Evolutionary conservation across 2,113 vertebrate genomes (phyloP), one percentile per base, ranked within the genome.

Genomic region (Colaptes auratus): DNA sequence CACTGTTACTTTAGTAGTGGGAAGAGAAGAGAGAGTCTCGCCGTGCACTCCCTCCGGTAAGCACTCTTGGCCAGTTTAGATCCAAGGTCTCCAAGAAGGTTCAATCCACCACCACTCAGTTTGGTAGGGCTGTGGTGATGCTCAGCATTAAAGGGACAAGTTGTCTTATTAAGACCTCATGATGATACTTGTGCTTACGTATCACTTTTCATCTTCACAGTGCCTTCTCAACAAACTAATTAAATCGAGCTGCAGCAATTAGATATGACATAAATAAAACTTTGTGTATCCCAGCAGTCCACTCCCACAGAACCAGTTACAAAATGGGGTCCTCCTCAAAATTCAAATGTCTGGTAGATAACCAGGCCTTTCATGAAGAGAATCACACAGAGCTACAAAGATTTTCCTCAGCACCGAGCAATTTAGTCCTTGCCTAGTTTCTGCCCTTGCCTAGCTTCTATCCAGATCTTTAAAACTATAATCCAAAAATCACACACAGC

Each of bases 161-260:
- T 13, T 24, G 59, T 59, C 80, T 95, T 55, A 92, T 82, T 91
- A 94, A 92, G 91, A 50, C 58, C 79, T 65, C 61, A 92, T 93
- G 94, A 96, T 35, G 15, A 95, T 94, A 95, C 70, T 90, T 75
- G 73, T 77, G 88, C 93, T 90, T 79, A 67, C 15, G 3, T 35
- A 87, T 82, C 60, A 39, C 88, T 81, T 66, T 30, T 59, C 66
- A 94, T 88, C 70, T 95, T 90, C 92, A 94, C 93, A 95, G 85
- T 16, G 42, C 76, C 10, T 76, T 94, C 92, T 86, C 76, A 84
- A 78, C 85, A 86, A 93, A 95, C 88, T 94, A 88, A 93, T 90
- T 94, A 92, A 83, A 86, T 39, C 69, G 21, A 92, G 91, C 95
- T 95, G 78, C 85, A 50, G 82, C 79, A 91, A 90, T 95, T 96